phyloP scores from a whole-genome alignment of 2,888 invertebrate species.

The Rhaphigaster nebulosa region DNA sequence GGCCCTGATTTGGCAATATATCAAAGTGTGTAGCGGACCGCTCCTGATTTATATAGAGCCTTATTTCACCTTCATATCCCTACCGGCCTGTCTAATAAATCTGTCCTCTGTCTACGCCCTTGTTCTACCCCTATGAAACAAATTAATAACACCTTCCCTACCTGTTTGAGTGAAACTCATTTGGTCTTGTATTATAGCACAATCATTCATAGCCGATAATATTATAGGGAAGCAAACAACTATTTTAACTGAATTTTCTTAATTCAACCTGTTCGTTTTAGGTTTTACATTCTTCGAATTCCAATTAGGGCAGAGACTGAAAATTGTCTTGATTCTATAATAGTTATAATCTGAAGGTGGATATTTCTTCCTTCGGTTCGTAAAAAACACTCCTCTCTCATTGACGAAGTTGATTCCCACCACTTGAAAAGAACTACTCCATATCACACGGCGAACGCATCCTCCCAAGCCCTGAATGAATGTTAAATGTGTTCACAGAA shows the following conservation, averaged over 20 bases:
- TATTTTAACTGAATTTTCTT: background rate
- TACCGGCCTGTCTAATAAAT: slow-evolving; percentile 52
- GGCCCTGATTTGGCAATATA: slow-evolving; percentile 58
- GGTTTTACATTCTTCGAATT: no score
- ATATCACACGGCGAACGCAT: no score
- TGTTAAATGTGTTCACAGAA: no score
- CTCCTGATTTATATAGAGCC: slow-evolving; percentile 57
- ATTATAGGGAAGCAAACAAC: background rate
- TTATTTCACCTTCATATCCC: slow-evolving; percentile 59
- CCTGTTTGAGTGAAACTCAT: slow-evolving; percentile 1
- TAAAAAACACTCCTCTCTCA: no score
- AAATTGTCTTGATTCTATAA: no score
- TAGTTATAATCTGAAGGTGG: no score
- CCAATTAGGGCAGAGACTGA: no score
- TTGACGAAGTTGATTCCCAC: no score
- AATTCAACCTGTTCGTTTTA: no score
- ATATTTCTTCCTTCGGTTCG: no score
- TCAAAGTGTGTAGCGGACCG: slow-evolving; percentile 49
- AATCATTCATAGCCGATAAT: background rate
- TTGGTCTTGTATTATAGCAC: background rate
- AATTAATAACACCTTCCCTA: slow-evolving; percentile 17
- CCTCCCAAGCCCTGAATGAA: no score
- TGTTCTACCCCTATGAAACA: slow-evolving; percentile 45
- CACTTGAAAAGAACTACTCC: no score
- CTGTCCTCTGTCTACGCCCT: slow-evolving; percentile 54